Conservation (phyloP, 2,888 invertebrate genomes). For the Phasia obesa region DNA sequence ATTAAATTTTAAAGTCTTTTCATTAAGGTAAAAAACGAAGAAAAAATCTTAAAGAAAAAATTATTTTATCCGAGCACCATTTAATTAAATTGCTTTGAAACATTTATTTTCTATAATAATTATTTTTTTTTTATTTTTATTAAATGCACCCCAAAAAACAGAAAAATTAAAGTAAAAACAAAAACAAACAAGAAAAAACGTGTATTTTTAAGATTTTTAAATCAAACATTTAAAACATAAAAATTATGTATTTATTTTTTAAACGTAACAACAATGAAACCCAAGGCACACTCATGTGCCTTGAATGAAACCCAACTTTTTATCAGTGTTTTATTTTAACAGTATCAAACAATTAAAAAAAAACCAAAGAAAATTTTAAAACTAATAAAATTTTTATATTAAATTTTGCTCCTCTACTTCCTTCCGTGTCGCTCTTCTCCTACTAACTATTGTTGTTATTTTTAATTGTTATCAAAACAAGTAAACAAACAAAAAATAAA, state of each 20-base stretch:
- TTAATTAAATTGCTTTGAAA: constrained; percentile 56
- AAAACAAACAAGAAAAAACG: constrained; percentile 13
- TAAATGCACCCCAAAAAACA: constrained; percentile 53
- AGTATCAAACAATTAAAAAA: background rate
- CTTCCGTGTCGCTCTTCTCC: constrained; percentile 42
- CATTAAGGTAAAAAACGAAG: constrained; percentile 25
- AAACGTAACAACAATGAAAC: constrained; percentile 39
- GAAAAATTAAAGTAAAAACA: constrained; percentile 26
- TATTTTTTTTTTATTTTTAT: constrained; percentile 16
- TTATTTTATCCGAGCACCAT: constrained; percentile 53
- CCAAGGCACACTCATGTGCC: no score
- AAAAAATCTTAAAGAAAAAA: background rate
- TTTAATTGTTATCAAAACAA: constrained; percentile 58
- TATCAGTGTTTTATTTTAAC: constrained; percentile 63
- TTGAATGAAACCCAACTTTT: constrained; percentile 30
- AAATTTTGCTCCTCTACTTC: constrained; percentile 55
- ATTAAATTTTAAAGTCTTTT: constrained; percentile 56
- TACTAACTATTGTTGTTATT: constrained; percentile 56
- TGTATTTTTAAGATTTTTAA: constrained; percentile 71
- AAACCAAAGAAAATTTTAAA: constrained; percentile 29
- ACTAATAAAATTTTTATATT: constrained; percentile 46
- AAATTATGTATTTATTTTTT: constrained; percentile 53
- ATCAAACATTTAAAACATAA: constrained; percentile 53
- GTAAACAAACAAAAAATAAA: constrained; percentile 31
- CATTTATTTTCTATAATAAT: constrained; percentile 23